Percentiles rank a stretch among this genome's conserved stretches.
These are phyloP conservation scores for Tyto alba DNA, from an alignment of 2,113 vertebrate genomes.

Conservation along the genomic window DNA sequence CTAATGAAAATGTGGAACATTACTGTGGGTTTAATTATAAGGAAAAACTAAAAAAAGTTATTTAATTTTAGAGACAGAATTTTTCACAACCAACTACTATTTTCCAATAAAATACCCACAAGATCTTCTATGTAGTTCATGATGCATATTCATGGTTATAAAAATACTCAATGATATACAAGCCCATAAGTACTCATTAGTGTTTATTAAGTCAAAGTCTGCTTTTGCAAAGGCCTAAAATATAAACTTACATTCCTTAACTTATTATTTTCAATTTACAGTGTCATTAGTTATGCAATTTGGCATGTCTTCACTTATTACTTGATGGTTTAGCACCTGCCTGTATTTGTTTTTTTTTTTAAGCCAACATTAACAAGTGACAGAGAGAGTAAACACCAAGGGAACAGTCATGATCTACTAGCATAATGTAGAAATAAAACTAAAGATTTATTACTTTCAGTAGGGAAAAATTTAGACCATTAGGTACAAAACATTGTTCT, in stretches of 20 bases:
- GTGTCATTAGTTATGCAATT: slow-evolving; percentile 38
- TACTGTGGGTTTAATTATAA: background rate
- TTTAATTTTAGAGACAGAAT: background rate
- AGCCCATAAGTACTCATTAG: slow-evolving; percentile 21
- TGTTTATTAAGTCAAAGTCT: background rate
- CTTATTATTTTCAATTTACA: slow-evolving; percentile 29
- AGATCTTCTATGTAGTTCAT: background rate
- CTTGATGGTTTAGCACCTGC: slow-evolving; percentile 14
- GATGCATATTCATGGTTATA: background rate
- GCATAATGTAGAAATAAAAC: background rate
- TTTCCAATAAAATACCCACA: background rate
- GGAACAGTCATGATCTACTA: background rate
- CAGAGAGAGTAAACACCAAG: background rate
- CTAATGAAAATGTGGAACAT: background rate
- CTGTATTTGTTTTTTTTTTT: background rate
- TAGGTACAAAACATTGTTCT: background rate
- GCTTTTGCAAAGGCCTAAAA: background rate
- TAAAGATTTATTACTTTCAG: background rate
- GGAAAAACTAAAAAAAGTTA: background rate
- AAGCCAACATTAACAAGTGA: background rate
- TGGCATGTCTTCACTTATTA: slow-evolving; percentile 4
- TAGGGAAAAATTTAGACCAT: background rate
- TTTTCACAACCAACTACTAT: background rate
- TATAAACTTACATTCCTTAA: background rate
- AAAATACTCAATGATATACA: background rate